Evolutionary conservation across 2,888 invertebrate genomes (phyloP), one percentile per base, ranked within the genome.

Genomic region (Eilema depressum): DNA sequence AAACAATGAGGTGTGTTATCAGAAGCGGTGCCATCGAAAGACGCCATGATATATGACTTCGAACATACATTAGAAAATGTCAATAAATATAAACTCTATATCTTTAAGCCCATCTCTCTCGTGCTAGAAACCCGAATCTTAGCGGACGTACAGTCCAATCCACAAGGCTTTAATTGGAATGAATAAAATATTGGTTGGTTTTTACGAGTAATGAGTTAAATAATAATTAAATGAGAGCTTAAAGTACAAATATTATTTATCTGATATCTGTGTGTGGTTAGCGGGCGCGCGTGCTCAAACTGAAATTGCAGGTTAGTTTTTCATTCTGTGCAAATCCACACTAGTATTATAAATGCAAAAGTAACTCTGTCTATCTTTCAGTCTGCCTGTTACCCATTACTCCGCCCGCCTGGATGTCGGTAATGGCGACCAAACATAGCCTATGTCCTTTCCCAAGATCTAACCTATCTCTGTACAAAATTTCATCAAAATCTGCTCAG

Each of bases 31-130:
- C 86, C 91, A 93, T 93, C 92, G 87, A 76, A 78, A 77, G 80
- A 80, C 79, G 83, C 83, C 88, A 92, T 95, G 95, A 95, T 93
- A 93, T 92, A 95, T 95, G 85, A 86, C 80, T 83, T 79, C 79
- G 82, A 83, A 84, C 87, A 90, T 85, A 90, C 92, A 94, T 95
- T 94, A 95, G 93, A 93, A 94, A 94, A 93, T 92, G 93, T 93
- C 92, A 94, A 95, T 95, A 94, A 94, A 94, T 94, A 95, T 95
- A 94, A 94, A 93, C 89, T 89, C 86, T 88, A 89, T 93, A 93
- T 94, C 93, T 87, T 76, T 76, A 81, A 85, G 85, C 86, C 88
- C 90, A 92, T 92, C 91, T 88, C 85, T 72, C 75, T 75, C 70
- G 73, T 70, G 75, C 82, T 80, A 83, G 88, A 86, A 89, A 89